Conservation (phyloP, 2,113 vertebrate genomes). For the Patagioenas fasciata region DNA sequence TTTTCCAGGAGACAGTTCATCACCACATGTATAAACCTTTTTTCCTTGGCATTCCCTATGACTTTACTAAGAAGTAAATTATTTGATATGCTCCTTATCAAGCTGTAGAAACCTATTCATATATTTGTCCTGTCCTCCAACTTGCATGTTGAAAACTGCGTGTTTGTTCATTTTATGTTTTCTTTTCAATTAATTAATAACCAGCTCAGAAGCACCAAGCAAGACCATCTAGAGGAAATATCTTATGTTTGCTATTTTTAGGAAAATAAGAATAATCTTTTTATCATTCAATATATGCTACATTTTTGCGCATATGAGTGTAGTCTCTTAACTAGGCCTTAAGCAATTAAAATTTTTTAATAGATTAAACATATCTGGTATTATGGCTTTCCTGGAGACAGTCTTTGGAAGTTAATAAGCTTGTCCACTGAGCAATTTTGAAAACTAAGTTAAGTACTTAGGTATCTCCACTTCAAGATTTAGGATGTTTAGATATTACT, state of each 20-base stretch:
- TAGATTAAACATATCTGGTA: not conserved
- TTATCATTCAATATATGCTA: not conserved
- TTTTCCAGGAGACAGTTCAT: not conserved
- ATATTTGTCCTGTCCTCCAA: not conserved
- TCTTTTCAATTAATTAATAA: not conserved
- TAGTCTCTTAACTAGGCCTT: not conserved
- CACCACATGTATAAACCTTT: not conserved
- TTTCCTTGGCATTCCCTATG: not conserved
- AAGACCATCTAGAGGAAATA: not conserved
- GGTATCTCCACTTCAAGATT: conserved; percentile 18
- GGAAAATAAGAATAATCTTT: not conserved
- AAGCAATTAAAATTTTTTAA: not conserved
- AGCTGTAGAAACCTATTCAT: not conserved
- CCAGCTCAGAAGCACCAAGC: not conserved
- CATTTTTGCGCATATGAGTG: not conserved
- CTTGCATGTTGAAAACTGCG: not conserved
- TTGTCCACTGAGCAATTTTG: not conserved
- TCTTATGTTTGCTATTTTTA: not conserved
- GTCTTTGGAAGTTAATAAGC: not conserved
- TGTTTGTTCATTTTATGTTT: not conserved
- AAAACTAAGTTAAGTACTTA: not conserved
- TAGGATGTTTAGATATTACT: conserved; percentile 28
- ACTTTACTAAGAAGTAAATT: not conserved
- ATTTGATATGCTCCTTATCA: not conserved
- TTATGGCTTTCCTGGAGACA: not conserved